A percentile compares a stretch with the other conserved stretches of the same genome.
These are phyloP conservation scores for Scyliorhinus canicula DNA, from an alignment of 2,797 vertebrate species.

Conservation along the genomic window DNA sequence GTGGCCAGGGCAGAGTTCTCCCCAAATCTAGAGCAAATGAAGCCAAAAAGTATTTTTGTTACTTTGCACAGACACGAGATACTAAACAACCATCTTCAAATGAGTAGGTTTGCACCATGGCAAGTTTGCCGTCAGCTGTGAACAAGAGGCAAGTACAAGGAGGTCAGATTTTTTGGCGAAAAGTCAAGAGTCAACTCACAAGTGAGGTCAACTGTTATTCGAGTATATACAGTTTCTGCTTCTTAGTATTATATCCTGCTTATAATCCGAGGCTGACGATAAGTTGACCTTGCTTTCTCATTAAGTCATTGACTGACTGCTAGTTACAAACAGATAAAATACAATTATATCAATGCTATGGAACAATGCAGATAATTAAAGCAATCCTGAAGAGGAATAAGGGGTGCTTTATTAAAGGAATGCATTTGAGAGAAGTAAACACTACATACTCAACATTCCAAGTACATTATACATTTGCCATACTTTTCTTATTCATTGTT, in stretches of 20 bases:
- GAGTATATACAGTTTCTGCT: neutral
- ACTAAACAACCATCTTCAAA: too few relatives aligned
- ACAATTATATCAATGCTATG: neutral
- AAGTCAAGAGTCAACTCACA: too few relatives aligned
- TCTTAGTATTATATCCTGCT: neutral
- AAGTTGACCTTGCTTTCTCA: too few relatives aligned
- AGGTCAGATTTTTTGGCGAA: too few relatives aligned
- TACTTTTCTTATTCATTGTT: neutral
- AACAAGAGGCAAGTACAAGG: too few relatives aligned
- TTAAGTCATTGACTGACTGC: neutral
- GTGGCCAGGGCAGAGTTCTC: too few relatives aligned
- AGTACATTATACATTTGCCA: neutral
- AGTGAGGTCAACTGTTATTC: too few relatives aligned
- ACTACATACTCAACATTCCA: neutral
- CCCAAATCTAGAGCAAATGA: too few relatives aligned
- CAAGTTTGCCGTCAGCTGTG: too few relatives aligned
- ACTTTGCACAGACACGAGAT: too few relatives aligned
- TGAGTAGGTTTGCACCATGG: too few relatives aligned
- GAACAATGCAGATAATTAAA: neutral
- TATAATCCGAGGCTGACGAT: neutral
- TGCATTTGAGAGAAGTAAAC: neutral
- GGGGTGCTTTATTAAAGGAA: neutral
- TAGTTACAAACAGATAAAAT: neutral
- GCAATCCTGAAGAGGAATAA: neutral
- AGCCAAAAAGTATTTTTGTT: too few relatives aligned